A percentile compares a stretch with the other conserved stretches of the same genome.
These are phyloP conservation scores for Hoplodrina ambigua DNA, from an alignment of 2,888 invertebrate genomes.

Conservation along the genomic window DNA sequence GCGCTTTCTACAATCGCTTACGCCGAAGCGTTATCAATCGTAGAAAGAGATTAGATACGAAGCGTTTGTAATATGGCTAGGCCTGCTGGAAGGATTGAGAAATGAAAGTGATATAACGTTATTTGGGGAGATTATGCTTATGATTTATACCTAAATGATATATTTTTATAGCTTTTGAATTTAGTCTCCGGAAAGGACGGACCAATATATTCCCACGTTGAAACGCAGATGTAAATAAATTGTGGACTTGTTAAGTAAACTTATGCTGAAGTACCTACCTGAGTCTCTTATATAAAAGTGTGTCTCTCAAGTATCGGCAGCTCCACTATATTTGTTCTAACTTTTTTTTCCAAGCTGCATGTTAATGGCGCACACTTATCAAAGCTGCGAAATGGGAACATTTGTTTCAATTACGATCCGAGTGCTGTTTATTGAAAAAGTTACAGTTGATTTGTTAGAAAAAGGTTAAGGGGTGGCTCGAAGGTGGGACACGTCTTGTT, in stretches of 20 bases:
- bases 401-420: constrained; percentile 33
- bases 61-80: too few species aligned
- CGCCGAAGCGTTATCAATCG: too few species aligned
- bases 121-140: neutral
- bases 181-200: neutral
- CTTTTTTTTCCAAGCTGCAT: constrained; percentile 2
- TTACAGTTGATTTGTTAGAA: constrained; percentile 16
- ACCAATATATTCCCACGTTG: neutral
- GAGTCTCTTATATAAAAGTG: neutral
- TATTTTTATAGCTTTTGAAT: neutral
- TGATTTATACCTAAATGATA: neutral
- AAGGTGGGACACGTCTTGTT: neutral
- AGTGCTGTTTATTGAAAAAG: constrained; percentile 44
- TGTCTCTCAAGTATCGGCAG: neutral
- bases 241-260: neutral
- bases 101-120: neutral
- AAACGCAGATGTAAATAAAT: neutral
- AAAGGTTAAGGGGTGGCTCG: neutral
- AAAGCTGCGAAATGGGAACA: constrained; percentile 4
- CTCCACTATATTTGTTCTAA: constrained; percentile 8
- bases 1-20: too few species aligned
- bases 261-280: neutral
- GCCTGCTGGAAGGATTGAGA: neutral
- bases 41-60: too few species aligned
- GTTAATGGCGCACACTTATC: constrained; percentile 4